These are phyloP conservation scores for Gopherus evgoodei DNA, from an alignment of 2,113 vertebrate genomes.

Conservation along the genomic window DNA sequence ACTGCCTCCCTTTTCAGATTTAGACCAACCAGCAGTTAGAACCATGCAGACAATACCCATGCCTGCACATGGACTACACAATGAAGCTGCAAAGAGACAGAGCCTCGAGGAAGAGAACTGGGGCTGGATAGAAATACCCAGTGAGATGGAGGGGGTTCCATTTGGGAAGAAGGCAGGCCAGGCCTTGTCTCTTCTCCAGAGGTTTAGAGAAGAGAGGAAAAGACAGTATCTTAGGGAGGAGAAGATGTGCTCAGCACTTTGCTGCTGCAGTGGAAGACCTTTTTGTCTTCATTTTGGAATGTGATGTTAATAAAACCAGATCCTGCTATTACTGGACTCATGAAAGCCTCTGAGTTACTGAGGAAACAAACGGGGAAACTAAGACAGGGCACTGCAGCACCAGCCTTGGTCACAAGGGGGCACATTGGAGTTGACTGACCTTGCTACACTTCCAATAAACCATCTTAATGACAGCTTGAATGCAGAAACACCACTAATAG, in stretches of 20 bases:
- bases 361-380: not conserved
- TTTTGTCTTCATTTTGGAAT: not conserved
- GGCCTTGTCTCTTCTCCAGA: not conserved
- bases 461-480: not conserved
- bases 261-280: not conserved
- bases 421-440: fast-evolving
- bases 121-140: not conserved
- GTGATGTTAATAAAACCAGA: not conserved
- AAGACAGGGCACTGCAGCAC: not conserved
- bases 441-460: not conserved
- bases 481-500: fast-evolving
- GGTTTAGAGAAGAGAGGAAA: not conserved
- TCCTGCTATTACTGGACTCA: not conserved
- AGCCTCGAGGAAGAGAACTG: not conserved
- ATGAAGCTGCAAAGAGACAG: not conserved
- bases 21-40: not conserved
- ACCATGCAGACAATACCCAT: not conserved
- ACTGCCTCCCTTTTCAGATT: not conserved
- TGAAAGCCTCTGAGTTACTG: not conserved
- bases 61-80: not conserved
- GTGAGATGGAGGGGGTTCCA: too few species aligned
- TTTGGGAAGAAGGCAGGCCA: not conserved
- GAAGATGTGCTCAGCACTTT: too few species aligned
- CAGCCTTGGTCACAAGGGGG: not conserved
- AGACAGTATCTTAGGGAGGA: not conserved